Evolutionary conservation across 1,140 invertebrate species (phyloP).

Genomic region (Drosophila nikananu): DNA sequence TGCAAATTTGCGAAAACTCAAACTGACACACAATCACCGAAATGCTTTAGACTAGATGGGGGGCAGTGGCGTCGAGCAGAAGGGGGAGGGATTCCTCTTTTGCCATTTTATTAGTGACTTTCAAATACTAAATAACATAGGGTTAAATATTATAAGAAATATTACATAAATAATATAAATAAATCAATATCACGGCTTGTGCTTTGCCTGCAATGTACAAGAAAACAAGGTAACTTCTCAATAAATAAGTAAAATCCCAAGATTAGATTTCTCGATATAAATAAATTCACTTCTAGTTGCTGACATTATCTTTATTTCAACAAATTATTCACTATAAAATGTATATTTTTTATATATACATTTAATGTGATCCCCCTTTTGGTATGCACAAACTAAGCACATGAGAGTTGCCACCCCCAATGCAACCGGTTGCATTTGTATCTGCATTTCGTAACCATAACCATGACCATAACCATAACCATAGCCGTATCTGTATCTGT

Average conservation of each 20-base stretch:
- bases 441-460: slow-evolving; percentile 25
- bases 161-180: background rate
- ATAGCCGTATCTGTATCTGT: slow-evolving; percentile 20
- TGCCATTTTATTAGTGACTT: background rate
- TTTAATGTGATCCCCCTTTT: background rate
- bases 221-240: background rate
- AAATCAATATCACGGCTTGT: background rate
- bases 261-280: no score
- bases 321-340: background rate
- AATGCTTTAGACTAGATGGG: slow-evolving; percentile 58
- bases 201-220: background rate
- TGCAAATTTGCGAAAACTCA: slow-evolving; percentile 76
- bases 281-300: no score
- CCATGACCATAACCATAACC: slow-evolving; percentile 15
- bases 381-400: background rate
- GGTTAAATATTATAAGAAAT: background rate
- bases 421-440: slow-evolving; percentile 44
- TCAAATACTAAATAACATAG: background rate
- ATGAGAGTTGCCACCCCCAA: background rate
- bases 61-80: slow-evolving; percentile 9
- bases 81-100: background rate
- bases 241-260: background rate
- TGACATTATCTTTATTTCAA: background rate
- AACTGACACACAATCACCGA: slow-evolving; percentile 68
- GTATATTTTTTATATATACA: background rate